phyloP scores from a whole-genome alignment of 2,113 vertebrate genomes.

The Takifugu bimaculatus region DNA sequence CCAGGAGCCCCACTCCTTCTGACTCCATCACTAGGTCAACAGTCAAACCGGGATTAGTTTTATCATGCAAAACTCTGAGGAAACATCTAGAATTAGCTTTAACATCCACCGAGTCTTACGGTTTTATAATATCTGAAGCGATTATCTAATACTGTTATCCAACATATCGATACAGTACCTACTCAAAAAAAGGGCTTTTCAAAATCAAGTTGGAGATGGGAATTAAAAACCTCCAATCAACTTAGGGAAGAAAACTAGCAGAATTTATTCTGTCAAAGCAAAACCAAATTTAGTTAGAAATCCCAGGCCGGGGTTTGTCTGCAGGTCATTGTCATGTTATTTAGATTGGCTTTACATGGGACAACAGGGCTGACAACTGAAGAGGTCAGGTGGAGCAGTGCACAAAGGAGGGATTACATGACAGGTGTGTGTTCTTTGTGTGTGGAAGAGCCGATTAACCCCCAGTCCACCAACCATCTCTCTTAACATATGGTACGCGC shows the following conservation, averaged over 20 bases:
- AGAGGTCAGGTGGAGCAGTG: conserved; percentile 19
- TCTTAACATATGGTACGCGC: conserved; percentile 65
- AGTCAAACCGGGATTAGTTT: conserved; percentile 6
- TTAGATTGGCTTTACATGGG: not conserved
- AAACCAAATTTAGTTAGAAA: too few species aligned
- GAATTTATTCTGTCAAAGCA: too few species aligned
- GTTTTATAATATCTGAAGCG: too few species aligned
- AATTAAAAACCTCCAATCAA: too few species aligned
- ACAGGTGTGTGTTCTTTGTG: conserved; percentile 43
- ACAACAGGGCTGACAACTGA: conserved; percentile 5
- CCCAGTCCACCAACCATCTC: conserved; percentile 30
- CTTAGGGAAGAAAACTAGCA: too few species aligned
- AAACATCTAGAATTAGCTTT: not conserved
- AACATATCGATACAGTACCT: too few species aligned
- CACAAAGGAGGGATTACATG: conserved; percentile 50
- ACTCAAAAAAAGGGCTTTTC: too few species aligned
- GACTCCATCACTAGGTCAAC: conserved; percentile 20
- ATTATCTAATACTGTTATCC: too few species aligned
- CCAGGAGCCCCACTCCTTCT: conserved; percentile 27
- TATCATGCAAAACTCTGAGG: not conserved
- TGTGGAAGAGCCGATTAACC: conserved; percentile 66
- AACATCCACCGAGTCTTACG: too few species aligned
- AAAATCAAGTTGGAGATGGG: too few species aligned
- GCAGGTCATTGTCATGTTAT: too few species aligned
- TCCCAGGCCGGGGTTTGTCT: too few species aligned